Percentiles rank a stretch among this genome's conserved stretches.
Evolutionary conservation across 2,888 invertebrate species (phyloP).

Genomic region (Nematopogon swammerdamellus): DNA sequence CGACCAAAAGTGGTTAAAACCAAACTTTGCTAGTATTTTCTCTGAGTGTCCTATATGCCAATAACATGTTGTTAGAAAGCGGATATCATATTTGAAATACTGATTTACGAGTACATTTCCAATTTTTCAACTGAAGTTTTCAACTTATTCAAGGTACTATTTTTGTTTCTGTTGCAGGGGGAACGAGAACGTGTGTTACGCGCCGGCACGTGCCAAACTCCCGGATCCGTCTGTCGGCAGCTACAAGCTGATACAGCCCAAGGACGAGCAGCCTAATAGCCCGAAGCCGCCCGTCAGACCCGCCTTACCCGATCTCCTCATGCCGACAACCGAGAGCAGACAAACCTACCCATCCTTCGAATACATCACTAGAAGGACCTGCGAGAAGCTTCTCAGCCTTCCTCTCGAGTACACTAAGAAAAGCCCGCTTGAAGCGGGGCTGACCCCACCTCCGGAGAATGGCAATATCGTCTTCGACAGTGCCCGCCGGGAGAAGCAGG

Average conservation of each 20-base stretch:
- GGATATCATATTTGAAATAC: too few species aligned
- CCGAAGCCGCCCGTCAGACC: background rate
- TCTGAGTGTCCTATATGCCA: too few species aligned
- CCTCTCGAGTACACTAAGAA: background rate
- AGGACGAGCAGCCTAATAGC: background rate
- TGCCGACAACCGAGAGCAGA: background rate
- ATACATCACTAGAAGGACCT: background rate
- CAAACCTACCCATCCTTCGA: background rate
- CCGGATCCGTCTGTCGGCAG: background rate
- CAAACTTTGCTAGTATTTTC: too few species aligned
- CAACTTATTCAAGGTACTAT: too few species aligned
- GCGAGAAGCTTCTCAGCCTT: background rate
- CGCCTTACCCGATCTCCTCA: background rate
- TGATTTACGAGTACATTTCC: too few species aligned
- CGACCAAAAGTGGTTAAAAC: too few species aligned
- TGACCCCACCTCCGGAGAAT: too few species aligned
- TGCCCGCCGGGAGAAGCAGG: too few species aligned
- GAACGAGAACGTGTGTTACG: background rate
- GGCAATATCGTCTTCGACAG: too few species aligned
- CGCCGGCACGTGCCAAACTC: background rate
- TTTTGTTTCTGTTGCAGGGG: background rate
- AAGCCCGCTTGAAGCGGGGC: background rate
- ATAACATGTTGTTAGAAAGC: too few species aligned
- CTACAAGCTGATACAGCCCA: slow-evolving; percentile 1
- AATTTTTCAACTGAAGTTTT: too few species aligned